A percentile compares a stretch with the other conserved stretches of the same genome.
Conservation (phyloP, 2,113 vertebrate species). For the Sakesphorus luctuosus region DNA sequence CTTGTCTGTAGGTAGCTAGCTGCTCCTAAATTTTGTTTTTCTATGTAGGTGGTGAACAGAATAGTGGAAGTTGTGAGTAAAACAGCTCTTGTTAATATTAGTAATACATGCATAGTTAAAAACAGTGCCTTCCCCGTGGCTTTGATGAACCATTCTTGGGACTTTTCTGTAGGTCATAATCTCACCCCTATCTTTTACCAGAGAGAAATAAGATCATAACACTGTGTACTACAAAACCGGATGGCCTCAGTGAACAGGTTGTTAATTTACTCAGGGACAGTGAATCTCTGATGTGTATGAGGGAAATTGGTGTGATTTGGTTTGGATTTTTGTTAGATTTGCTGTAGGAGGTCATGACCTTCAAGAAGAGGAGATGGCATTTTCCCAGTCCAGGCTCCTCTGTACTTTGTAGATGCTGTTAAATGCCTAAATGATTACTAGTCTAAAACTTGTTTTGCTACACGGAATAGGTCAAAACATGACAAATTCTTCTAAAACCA, state of each 20-base stretch:
- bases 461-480: not conserved
- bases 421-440: not conserved
- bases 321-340: not conserved
- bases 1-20: not conserved
- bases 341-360: not conserved
- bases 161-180: not conserved
- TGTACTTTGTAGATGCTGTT: not conserved
- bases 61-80: not conserved
- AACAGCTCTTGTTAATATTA: not conserved
- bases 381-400: not conserved
- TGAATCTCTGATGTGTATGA: not conserved
- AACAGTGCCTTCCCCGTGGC: not conserved
- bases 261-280: not conserved
- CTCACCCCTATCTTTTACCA: not conserved
- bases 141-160: not conserved
- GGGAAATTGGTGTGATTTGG: not conserved
- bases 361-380: not conserved
- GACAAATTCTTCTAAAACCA: not conserved
- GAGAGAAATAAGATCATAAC: fast-evolving
- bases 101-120: not conserved
- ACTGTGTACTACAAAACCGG: not conserved
- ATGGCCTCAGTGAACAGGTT: not conserved
- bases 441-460: not conserved
- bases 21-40: not conserved
- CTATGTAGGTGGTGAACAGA: not conserved